phyloP scores from a whole-genome alignment of 2,797 vertebrate genomes.

The Gymnoscopelus microlampas region DNA sequence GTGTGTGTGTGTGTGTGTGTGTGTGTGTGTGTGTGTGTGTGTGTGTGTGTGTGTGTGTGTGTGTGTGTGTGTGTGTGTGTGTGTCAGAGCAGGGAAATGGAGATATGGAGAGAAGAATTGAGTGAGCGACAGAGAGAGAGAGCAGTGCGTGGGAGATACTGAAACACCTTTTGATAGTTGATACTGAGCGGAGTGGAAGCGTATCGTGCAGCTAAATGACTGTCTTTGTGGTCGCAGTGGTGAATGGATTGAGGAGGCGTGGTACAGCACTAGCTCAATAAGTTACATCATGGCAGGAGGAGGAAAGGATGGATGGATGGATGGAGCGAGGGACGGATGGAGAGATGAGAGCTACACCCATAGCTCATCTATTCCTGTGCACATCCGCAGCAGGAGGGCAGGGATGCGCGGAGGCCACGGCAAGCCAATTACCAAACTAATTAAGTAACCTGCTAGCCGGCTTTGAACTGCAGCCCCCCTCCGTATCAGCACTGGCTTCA shows the following conservation, averaged over 20 bases:
- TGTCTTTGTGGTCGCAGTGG: conserved; percentile 38
- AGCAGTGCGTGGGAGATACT: conserved; percentile 28
- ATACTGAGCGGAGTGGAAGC: conserved; percentile 42
- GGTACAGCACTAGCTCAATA: conserved; percentile 40
- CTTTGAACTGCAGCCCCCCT: conserved; percentile 72
- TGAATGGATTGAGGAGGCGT: conserved; percentile 39
- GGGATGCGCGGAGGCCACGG: conserved; percentile 68
- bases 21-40: neutral
- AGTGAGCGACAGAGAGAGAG: conserved; percentile 10
- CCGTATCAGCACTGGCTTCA: conserved; percentile 61
- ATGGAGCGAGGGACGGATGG: conserved; percentile 11
- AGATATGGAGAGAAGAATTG: conserved; percentile 32
- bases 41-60: neutral
- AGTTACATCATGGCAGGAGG: conserved; percentile 6
- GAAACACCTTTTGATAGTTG: conserved; percentile 51
- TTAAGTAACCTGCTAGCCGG: conserved; percentile 78
- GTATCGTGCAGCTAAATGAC: conserved; percentile 44
- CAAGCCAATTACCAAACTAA: conserved; percentile 84
- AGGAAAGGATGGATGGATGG: conserved; percentile 23
- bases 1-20: neutral
- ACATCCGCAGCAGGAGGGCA: conserved; percentile 73
- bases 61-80: conserved; percentile 30
- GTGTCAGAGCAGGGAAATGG: conserved; percentile 25
- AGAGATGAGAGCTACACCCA: conserved; percentile 29
- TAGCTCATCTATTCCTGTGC: conserved; percentile 60